Base-by-base conservation (phyloP, 2,797 vertebrate genomes). In the Syndactyla subalaris region DNA sequence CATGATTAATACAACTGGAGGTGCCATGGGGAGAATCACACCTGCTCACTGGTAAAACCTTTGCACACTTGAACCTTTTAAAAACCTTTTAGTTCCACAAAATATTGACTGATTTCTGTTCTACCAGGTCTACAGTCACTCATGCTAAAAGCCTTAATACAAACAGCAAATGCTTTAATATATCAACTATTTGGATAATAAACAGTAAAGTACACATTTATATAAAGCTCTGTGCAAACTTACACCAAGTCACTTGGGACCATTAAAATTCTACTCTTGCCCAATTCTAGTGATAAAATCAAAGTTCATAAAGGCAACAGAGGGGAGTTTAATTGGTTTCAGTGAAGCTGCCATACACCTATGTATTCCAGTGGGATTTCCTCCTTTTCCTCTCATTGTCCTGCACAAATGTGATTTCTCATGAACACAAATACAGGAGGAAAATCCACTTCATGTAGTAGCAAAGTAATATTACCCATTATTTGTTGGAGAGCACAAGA, bases 261-360 rank as follows among this genome's bases (percentile, higher is more conserved):
- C 27, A 36, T 52, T 67, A 80, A 74, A 79, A 88, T 77, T 79
- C 65, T 74, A 43, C 30, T 74, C 38, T 45, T 63, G 63, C 10
- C 36, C 52, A 91, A 62, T 71, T 92, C 48, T 71, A 91, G 54
- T 49, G 63, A 77, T 83, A 91, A 93, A 93, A 88, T 91, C 81
- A 29, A 89, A 91, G 61, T 71, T 85, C 75, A 85, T 52, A 92
- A 74, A 77, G 46, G 72, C 24, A 85, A 41, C 26, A 41, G 58
- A 26, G n/a, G 15, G 23, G 19, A 57, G 20, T 12, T 26, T 77
- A 89, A 89, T 29, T 77, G 32, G 83, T 67, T 91, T 63, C 52
- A 59, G 30, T 46, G 65, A 68, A 62, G 27, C 24, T 77, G 68
- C 41, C 46, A 77, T 29, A 89, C 68, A 96, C 78, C 75, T 92